phyloP scores from a whole-genome alignment of 2,113 vertebrate genomes.

The Corythornis cristatus region DNA sequence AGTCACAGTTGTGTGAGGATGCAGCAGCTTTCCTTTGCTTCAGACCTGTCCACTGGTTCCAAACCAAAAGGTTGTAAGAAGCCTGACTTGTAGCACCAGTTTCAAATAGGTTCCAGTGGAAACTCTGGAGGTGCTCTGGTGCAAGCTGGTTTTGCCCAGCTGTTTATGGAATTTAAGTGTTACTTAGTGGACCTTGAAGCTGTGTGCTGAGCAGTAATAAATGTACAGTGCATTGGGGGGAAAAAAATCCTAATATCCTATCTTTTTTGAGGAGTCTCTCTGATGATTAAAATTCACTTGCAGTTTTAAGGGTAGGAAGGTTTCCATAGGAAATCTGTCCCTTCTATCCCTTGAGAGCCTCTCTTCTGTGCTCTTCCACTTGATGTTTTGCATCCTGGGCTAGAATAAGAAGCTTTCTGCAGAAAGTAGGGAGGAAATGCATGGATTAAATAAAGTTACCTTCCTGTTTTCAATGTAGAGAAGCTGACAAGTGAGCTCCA shows the following conservation, averaged over 20 bases:
- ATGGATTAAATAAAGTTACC: neutral
- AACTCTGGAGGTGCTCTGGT: neutral
- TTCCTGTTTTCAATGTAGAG: conserved; percentile 79
- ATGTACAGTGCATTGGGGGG: neutral
- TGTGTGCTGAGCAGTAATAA: neutral
- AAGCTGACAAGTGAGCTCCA: conserved; percentile 98
- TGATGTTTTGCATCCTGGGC: neutral
- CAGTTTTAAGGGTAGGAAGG: neutral
- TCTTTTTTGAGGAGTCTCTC: neutral
- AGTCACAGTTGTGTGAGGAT: neutral
- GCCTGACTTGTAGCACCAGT: neutral
- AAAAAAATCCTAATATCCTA: neutral
- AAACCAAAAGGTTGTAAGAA: neutral
- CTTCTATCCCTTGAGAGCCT: neutral
- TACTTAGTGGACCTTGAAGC: neutral
- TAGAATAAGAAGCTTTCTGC: neutral
- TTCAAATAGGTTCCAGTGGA: neutral
- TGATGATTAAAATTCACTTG: neutral
- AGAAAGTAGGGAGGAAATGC: neutral
- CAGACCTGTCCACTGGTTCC: neutral
- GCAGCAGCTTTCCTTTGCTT: neutral
- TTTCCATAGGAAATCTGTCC: neutral
- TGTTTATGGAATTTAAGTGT: neutral
- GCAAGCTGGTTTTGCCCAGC: neutral
- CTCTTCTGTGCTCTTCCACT: neutral